Conservation (phyloP, 2,797 vertebrate species). For the Danionella dracula region DNA sequence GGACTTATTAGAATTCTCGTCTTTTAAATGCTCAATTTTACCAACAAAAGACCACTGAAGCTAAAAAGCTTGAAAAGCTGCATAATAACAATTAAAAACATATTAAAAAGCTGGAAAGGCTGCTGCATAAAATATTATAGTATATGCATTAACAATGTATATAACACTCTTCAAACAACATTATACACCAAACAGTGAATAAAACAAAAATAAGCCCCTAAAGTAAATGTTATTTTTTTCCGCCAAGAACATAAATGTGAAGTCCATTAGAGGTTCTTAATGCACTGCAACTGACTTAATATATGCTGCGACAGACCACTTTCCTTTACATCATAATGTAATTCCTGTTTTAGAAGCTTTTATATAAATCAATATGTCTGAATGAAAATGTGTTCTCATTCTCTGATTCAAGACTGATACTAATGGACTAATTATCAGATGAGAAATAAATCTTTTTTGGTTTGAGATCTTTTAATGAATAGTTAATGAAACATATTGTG, state of each 20-base stretch:
- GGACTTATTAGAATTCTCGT: too few species aligned
- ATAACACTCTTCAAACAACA: too few species aligned
- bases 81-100: too few species aligned
- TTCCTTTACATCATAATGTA: background rate
- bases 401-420: background rate
- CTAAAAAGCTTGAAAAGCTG: too few species aligned
- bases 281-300: background rate
- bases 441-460: background rate
- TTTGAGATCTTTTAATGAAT: slow-evolving; percentile 2
- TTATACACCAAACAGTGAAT: background rate
- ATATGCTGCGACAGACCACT: background rate
- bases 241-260: background rate
- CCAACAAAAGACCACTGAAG: too few species aligned
- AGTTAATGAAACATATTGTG: background rate
- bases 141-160: too few species aligned
- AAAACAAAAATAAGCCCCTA: background rate
- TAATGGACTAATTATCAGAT: slow-evolving; percentile 1
- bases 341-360: background rate
- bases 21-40: too few species aligned
- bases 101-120: too few species aligned
- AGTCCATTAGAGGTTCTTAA: slow-evolving; percentile 10
- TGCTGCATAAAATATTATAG: too few species aligned
- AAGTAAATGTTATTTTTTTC: background rate
- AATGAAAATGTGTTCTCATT: slow-evolving; percentile 5
- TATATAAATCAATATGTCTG: slow-evolving; percentile 4